Base-by-base conservation (phyloP, 2,797 vertebrate species). In the Oreonectes daqikongensis region DNA sequence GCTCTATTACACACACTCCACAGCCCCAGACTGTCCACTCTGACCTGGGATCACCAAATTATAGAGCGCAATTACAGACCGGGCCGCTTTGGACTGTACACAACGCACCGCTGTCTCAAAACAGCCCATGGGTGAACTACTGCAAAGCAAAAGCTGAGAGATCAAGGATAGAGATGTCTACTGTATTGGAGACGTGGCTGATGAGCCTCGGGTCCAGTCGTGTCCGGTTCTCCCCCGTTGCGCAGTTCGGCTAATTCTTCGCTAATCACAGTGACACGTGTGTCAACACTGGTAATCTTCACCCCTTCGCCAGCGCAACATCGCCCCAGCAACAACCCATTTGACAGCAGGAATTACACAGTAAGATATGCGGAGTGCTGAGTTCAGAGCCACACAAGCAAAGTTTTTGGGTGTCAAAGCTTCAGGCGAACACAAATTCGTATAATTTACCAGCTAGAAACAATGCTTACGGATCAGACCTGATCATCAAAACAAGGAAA, bases 21-120 rank as follows among this genome's bases (percentile, higher is more conserved):
- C 68, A 72, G 53, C 53, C 10, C 61, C 17, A 40, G 72, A 61
- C 75, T 83, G 68, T 77, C 57, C 77, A 65, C 38, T 75, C 52
- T 79, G 75, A 71, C 72, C 74, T 81, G 81, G 85, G 74, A 35
- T 73, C 79, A 75, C 52, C 72, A 84, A 90, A 89, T 89, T 78
- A 88, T 75, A 69, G 66, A 42, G 20, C 40, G 57, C 81, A 79
- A 86, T 86, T 35, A 59, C 52, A 48, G 20, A 67, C 40, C n/a
- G 6, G 26, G 44, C 2, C 5, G 1, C n/a, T 35, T 35, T 10
- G 35, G 35, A 35, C 35, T 59, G 52, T 35, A 59, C 4, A 35
- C 44, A 22, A 74, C 60, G 14, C 17, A 11, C 12, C 1, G 40
- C 40, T 14, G 12, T 42, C 2, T 42, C 9, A 8, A 9, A 6